Evolutionary conservation across 2,888 invertebrate species (phyloP), one percentile per base, ranked within the genome.

Genomic region (Elmis aenea): DNA sequence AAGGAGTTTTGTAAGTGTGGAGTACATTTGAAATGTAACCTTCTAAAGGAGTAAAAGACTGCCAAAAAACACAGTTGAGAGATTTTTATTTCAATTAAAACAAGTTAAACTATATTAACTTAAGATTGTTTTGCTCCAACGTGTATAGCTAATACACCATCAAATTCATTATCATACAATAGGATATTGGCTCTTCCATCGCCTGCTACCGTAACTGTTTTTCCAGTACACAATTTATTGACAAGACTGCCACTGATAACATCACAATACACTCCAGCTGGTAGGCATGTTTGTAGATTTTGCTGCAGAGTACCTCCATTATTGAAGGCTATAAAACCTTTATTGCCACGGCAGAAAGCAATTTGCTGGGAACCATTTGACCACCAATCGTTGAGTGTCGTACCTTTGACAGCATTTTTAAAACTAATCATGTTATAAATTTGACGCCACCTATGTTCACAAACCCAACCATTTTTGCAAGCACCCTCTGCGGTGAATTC

Each of bases 361-460:
- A 92, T 89, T 67, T 91, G 89, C 58, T 86, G 83, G 59, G 77
- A 75, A 0, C 76, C 79, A 48, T 89, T 85, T 54, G 84, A 82
- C 86, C 89, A 90, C 88, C 89, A 92, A 54, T 76, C 73, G 14
- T 68, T 70, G 0, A 83, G 2, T 0, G 52, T 62, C 0, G 80
- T 76, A 13, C 67, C 73, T 5, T 71, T 71, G 0, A 78, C 86
- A 0, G 71, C 73, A 55, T 86, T 87, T 45, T 83, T 78, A 63
- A 89, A 90, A 1, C 65, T 73, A 0, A 85, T 81, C 89, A 90
- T 89, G 45, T 79, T 76, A 69, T 69, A 82, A 52, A 90, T 86
- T 59, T 85, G 83, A 1, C 83, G 72, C 89, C 89, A 90, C 13
- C 90, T 75, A 66, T 91, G 85, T 64, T 92, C 90, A 54, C 89